Evolutionary conservation across 2,113 vertebrate genomes (phyloP).

Genomic region (Pseudopodoces humilis): DNA sequence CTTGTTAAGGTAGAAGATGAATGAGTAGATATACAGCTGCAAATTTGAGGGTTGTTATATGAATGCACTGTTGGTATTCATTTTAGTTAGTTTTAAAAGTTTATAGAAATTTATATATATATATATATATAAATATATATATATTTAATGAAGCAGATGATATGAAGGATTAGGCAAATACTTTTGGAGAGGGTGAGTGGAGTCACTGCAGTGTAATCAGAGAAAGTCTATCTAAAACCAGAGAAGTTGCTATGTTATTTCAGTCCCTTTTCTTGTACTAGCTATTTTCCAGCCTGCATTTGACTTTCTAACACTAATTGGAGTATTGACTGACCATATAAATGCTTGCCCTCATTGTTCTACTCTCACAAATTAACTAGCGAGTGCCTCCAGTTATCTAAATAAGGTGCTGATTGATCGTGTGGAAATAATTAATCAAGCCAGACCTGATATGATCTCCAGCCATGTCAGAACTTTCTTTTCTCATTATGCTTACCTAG

Average conservation of each 20-base stretch:
- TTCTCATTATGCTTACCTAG: constrained; percentile 56
- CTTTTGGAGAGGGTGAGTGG: background rate
- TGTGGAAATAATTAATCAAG: constrained; percentile 70
- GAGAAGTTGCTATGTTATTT: background rate
- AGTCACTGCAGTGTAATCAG: background rate
- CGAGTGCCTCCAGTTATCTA: constrained; percentile 64
- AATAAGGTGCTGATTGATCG: constrained; percentile 64
- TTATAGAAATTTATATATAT: background rate
- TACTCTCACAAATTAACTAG: constrained; percentile 65
- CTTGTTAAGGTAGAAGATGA: background rate
- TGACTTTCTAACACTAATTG: constrained; percentile 62
- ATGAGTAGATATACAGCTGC: background rate
- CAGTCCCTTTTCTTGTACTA: background rate
- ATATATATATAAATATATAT: too few species aligned
- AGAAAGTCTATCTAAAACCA: background rate
- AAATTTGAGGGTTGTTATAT: background rate
- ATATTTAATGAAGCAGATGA: background rate
- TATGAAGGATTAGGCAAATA: background rate
- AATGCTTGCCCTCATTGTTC: constrained; percentile 51
- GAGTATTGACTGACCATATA: constrained; percentile 59
- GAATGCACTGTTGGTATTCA: background rate
- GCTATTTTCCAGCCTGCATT: constrained; percentile 10
- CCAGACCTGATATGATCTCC: constrained; percentile 65
- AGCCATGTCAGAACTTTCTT: constrained; percentile 58
- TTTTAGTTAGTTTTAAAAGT: background rate